Conservation (phyloP, 1,140 invertebrate species). For the Meloidogyne hapla region DNA sequence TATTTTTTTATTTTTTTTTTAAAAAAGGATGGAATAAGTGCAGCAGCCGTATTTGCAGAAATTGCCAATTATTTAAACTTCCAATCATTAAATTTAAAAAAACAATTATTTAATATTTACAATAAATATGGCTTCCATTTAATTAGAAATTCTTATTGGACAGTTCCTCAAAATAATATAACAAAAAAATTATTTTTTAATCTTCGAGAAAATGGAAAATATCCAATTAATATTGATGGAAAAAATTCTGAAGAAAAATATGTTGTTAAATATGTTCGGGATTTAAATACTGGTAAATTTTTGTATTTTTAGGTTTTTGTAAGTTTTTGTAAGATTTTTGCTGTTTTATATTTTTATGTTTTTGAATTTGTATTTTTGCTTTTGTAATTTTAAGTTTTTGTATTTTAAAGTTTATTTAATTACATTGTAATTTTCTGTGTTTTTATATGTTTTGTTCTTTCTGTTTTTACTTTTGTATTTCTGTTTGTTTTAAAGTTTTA, state of each 20-base stretch:
- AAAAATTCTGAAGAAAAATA: constrained; percentile 67
- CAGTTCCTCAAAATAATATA: constrained; percentile 51
- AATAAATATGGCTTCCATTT: constrained; percentile 68
- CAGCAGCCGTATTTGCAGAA: constrained; percentile 75
- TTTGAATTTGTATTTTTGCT: neutral
- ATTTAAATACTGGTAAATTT: constrained; percentile 79
- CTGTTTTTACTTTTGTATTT: too few relatives aligned
- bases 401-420: constrained; percentile 67
- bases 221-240: constrained; percentile 73
- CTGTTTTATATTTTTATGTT: neutral
- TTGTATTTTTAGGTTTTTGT: neutral
- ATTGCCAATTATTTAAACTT: constrained; percentile 75
- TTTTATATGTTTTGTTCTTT: neutral
- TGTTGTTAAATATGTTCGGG: constrained; percentile 75
- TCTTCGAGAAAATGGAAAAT: constrained; percentile 61
- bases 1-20: neutral
- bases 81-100: constrained; percentile 70
- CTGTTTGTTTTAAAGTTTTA: too few relatives aligned
- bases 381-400: neutral
- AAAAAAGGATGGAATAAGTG: constrained; percentile 79
- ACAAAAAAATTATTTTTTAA: constrained; percentile 53
- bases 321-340: neutral
- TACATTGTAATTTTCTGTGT: too few relatives aligned
- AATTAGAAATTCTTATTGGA: constrained; percentile 56
- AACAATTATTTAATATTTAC: constrained; percentile 82